Base-by-base conservation (phyloP, 2,888 invertebrate genomes). In the Deilephila elpenor region DNA sequence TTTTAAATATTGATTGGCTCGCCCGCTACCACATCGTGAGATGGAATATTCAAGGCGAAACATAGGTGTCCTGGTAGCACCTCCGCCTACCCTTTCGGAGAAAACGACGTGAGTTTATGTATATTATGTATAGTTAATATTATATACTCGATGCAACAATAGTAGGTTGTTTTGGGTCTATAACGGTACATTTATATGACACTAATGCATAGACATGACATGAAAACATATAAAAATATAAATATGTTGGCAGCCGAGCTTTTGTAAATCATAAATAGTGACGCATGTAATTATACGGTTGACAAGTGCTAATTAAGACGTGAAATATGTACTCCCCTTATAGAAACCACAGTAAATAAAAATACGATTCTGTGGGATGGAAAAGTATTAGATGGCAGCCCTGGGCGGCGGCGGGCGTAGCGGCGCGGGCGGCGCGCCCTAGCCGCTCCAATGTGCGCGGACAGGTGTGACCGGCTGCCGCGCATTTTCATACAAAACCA, bases 381-480 rank as follows among this genome's bases (percentile, higher is more conserved):
- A 56, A 56, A 67, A 25, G 19, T 7, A 51, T 20, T 59, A 25
- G 61, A 44, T 61, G 74, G 72, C 87, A 89, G 76, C 89, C 88
- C 90, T 76, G 79, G 77, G 75, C 71, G 67, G 44, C 67, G 44
- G 74, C 74, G 76, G 70, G 71, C 75, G 75, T 73, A 74, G 75
- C 75, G 80, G 73, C 64, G 79, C 76, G 74, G 78, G 78, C 76
- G 76, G 76, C 82, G 78, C 71, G 74, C 74, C 75, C 70, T 56
- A 72, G 78, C 78, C 76, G 78, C 78, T 84, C 85, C 89, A 89
- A 92, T 87, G 89, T 86, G 88, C 86, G 81, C 86, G 85, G 93
- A 94, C 94, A 94, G 94, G 94, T 94, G 94, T 85, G 90, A 82
- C 88, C 94, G 94, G 94, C 94, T 94, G 94, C 93, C 88, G 87